A percentile compares a stretch with the other conserved stretches of the same genome.
Evolutionary conservation across 2,113 vertebrate species (phyloP).

Genomic region (Dissostichus mawsoni): DNA sequence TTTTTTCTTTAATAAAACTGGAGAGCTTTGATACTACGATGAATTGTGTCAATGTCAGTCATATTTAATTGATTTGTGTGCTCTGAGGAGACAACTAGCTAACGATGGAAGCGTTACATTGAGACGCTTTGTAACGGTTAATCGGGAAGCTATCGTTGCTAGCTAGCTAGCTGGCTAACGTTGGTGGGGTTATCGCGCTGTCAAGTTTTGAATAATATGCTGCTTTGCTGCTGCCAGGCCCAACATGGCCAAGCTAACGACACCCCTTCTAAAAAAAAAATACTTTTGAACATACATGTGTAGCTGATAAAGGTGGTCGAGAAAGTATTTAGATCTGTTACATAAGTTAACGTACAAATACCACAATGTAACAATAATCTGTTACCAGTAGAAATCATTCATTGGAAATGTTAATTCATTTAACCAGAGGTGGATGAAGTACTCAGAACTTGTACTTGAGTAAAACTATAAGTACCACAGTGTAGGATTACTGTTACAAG

Average conservation of each 20-base stretch:
- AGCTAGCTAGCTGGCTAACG: constrained; percentile 56
- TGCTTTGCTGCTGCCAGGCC: constrained; percentile 61
- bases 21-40: neutral
- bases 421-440: too few relatives aligned
- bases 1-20: constrained; percentile 11
- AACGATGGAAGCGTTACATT: neutral
- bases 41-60: neutral
- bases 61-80: accelerated
- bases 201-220: constrained; percentile 66
- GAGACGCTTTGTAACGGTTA: constrained; percentile 1
- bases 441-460: too few relatives aligned
- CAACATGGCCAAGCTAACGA: constrained; percentile 56
- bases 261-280: constrained; percentile 14
- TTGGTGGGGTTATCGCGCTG: constrained; percentile 64
- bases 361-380: too few relatives aligned
- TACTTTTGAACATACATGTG: constrained; percentile 14
- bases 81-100: neutral
- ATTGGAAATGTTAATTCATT: too few relatives aligned
- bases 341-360: too few relatives aligned
- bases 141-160: constrained; percentile 55
- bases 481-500: too few relatives aligned
- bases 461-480: too few relatives aligned
- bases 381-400: too few relatives aligned
- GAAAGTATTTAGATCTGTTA: too few relatives aligned
- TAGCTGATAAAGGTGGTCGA: neutral